These are phyloP conservation scores for Nothura maculosa DNA, from an alignment of 2,797 vertebrate species.

Conservation along the genomic window DNA sequence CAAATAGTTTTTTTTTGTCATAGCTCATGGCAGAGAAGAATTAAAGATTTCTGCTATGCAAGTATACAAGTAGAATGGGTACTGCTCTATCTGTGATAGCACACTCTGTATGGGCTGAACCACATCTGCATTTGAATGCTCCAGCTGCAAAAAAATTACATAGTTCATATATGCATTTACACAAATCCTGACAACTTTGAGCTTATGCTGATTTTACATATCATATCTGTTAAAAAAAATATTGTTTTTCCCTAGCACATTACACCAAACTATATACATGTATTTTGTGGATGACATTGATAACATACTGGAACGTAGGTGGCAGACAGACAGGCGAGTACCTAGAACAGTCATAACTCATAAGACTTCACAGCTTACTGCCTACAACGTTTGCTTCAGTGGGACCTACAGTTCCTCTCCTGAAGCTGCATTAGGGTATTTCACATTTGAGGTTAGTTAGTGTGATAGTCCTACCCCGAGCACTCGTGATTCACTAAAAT, in stretches of 20 bases:
- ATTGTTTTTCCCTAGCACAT: background rate
- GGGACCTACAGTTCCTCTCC: background rate
- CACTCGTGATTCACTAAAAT: background rate
- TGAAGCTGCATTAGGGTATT: background rate
- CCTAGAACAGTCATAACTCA: background rate
- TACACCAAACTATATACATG: background rate
- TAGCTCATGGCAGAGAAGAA: background rate
- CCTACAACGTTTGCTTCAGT: background rate
- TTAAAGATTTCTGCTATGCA: background rate
- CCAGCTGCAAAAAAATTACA: background rate
- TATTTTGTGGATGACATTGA: background rate
- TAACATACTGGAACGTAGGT: accelerated
- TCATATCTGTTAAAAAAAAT: too few species aligned
- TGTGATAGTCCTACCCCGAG: background rate
- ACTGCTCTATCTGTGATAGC: background rate
- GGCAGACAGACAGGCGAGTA: background rate
- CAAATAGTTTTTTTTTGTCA: background rate
- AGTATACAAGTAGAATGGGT: background rate
- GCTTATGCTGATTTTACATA: background rate
- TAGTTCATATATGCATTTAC: background rate
- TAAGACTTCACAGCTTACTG: background rate
- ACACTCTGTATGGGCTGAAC: background rate
- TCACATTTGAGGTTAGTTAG: background rate
- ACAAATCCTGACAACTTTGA: background rate
- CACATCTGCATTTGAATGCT: background rate